Percentiles rank a stretch among this genome's conserved stretches.
Evolutionary conservation across 2,797 vertebrate species (phyloP).

Genomic region (Chromobotia macracanthus): DNA sequence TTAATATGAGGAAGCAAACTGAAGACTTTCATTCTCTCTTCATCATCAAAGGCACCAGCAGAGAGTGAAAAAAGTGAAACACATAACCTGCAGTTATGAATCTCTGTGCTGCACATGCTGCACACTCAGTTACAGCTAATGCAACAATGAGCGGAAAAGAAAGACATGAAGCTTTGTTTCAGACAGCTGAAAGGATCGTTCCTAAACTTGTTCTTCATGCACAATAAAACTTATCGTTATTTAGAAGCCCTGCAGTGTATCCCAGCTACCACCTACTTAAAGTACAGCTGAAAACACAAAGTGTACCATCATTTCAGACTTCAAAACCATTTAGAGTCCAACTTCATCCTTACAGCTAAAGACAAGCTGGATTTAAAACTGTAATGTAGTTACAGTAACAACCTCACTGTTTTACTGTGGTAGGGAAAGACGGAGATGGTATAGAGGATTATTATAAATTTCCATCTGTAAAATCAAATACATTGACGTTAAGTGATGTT

Average conservation of each 20-base stretch:
- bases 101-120: conserved; percentile 71
- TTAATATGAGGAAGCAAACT: conserved; percentile 80
- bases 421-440: conserved; percentile 63
- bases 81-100: conserved; percentile 75
- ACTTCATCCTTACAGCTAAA: not conserved
- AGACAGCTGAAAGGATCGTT: not conserved
- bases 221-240: not conserved
- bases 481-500: too few species aligned
- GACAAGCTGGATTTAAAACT: conserved; percentile 18
- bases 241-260: not conserved
- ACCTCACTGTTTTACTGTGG: not conserved
- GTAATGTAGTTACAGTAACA: conserved; percentile 41
- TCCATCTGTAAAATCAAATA: conserved; percentile 65
- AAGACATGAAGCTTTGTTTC: conserved; percentile 6
- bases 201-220: not conserved
- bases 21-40: conserved; percentile 76
- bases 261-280: not conserved
- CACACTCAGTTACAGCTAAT: conserved; percentile 54
- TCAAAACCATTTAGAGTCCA: not conserved
- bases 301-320: not conserved
- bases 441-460: conserved; percentile 75
- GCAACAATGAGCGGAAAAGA: conserved; percentile 44
- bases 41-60: conserved; percentile 74
- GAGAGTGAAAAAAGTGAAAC: conserved; percentile 67
- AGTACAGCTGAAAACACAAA: not conserved